Percentiles rank a stretch among this genome's conserved stretches.
These are phyloP conservation scores for Liolophura sinensis DNA, from an alignment of 1,140 invertebrate genomes.

Conservation along the genomic window DNA sequence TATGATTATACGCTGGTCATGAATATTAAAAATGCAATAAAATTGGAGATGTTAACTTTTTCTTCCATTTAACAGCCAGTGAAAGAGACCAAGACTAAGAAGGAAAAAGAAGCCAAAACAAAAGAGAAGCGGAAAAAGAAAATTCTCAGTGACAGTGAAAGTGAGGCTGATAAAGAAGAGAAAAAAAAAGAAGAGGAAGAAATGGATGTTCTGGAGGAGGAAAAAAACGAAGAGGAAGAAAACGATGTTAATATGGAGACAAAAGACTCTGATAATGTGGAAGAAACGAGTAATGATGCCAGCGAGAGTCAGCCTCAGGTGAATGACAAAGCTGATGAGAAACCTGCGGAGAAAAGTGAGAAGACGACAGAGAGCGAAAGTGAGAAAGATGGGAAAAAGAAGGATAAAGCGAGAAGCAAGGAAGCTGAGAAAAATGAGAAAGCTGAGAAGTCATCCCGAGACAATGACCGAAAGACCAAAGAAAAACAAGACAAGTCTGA, in stretches of 20 bases:
- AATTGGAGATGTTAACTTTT: too few relatives aligned
- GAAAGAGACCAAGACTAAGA: background rate
- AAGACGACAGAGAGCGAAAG: slow-evolving; percentile 57
- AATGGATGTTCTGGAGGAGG: slow-evolving; percentile 3
- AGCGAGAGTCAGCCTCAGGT: background rate
- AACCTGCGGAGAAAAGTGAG: slow-evolving; percentile 29
- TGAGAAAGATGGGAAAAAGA: slow-evolving; percentile 11
- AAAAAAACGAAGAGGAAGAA: slow-evolving; percentile 8
- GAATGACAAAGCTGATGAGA: slow-evolving; percentile 6
- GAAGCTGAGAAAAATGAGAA: slow-evolving; percentile 13
- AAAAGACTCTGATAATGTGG: too few relatives aligned
- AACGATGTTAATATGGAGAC: background rate
- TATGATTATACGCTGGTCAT: too few relatives aligned
- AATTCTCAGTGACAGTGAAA: slow-evolving; percentile 7
- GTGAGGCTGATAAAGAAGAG: background rate
- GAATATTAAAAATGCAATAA: too few relatives aligned
- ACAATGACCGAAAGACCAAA: slow-evolving; percentile 54
- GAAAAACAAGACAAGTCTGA: slow-evolving; percentile 55
- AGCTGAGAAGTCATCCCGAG: slow-evolving; percentile 15
- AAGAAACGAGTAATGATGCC: too few relatives aligned
- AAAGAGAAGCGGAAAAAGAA: background rate
- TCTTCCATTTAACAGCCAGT: too few relatives aligned
- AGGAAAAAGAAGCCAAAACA: slow-evolving; percentile 1
- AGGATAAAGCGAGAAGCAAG: background rate
- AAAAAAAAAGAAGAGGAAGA: slow-evolving; percentile 6